phyloP scores from a whole-genome alignment of 2,797 vertebrate genomes.

The Spinibarbus caldwelli region DNA sequence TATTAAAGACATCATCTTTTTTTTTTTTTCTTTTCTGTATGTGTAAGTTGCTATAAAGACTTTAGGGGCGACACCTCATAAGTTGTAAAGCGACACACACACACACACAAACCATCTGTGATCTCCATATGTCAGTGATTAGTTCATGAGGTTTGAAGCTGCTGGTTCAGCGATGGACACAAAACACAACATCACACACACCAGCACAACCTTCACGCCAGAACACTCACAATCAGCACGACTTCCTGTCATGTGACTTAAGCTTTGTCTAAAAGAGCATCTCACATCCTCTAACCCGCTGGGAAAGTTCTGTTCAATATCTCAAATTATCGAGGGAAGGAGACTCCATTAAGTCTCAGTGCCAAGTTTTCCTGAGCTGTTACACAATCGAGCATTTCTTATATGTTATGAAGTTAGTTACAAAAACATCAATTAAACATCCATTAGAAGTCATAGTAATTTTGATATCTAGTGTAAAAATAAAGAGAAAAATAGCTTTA shows the following conservation, averaged over 20 bases:
- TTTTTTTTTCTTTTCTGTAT: neutral
- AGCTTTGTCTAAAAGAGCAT: too few species aligned
- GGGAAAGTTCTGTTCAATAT: neutral
- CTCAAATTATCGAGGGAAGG: neutral
- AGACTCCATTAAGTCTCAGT: neutral
- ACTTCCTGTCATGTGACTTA: constrained; percentile 2
- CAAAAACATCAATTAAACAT: too few species aligned
- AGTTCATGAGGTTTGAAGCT: neutral
- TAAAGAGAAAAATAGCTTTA: too few species aligned
- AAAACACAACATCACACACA: neutral
- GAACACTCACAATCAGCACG: neutral
- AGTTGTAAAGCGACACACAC: too few species aligned
- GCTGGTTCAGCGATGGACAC: constrained; percentile 1
- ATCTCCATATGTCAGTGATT: constrained; percentile 48
- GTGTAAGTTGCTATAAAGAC: neutral
- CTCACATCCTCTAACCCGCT: neutral
- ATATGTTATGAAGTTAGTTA: too few species aligned
- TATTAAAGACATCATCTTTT: too few species aligned
- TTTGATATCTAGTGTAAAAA: too few species aligned
- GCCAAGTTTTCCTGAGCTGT: neutral
- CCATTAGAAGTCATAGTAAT: too few species aligned
- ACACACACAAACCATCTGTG: constrained; percentile 43
- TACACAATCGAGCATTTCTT: too few species aligned
- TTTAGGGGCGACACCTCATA: neutral
- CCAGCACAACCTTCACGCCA: neutral